Evolutionary conservation across 2,113 vertebrate species (phyloP).

Genomic region (Alaudala cheleensis): DNA sequence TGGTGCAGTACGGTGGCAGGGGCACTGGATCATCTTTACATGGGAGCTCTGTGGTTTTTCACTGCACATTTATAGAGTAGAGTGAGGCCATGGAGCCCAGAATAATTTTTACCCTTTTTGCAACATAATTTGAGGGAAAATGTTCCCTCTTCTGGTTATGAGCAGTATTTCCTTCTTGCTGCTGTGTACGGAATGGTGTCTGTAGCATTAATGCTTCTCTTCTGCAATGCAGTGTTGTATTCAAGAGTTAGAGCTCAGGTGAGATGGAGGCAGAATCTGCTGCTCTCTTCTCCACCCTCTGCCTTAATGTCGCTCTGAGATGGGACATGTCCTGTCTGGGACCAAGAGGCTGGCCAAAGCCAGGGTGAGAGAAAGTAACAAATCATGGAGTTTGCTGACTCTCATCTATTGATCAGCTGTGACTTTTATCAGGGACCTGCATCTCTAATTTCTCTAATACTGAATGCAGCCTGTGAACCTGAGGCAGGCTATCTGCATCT

Average conservation of each 20-base stretch:
- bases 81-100: not conserved
- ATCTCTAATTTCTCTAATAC: not conserved
- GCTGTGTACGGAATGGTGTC: rapidly evolving
- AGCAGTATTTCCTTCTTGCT: not conserved
- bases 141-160: not conserved
- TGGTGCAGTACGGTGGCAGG: not conserved
- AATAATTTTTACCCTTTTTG: not conserved
- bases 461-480: not conserved
- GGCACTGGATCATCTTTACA: not conserved
- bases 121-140: not conserved
- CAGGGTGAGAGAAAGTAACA: not conserved
- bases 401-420: not conserved
- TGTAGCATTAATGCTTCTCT: not conserved
- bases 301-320: not conserved
- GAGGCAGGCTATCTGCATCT: not conserved
- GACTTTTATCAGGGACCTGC: not conserved
- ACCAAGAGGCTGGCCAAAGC: not conserved
- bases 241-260: not conserved
- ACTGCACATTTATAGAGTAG: not conserved
- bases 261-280: not conserved
- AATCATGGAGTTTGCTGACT: not conserved
- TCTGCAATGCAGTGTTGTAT: not conserved
- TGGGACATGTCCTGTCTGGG: not conserved
- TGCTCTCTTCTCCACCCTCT: not conserved
- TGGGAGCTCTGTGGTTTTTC: not conserved